Evolutionary conservation across 2,888 invertebrate species (phyloP), one percentile per base, ranked within the genome.

Genomic region (Plemyria rubiginata): DNA sequence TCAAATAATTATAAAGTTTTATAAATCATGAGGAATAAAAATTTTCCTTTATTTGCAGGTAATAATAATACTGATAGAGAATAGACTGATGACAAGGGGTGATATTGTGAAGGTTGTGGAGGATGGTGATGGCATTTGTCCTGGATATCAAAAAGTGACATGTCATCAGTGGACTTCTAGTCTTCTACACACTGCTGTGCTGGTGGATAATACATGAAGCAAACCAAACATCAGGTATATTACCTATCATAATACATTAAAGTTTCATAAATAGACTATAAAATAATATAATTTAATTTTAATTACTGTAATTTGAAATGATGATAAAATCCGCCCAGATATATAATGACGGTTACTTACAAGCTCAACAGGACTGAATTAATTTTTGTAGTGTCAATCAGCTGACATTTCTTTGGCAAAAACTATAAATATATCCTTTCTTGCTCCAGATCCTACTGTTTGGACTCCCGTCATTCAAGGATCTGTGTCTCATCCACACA

Each of bases 331-430:
- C 70, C 67, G 68, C 67, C 77, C 74, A 75, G 78, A 81, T 71
- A 74, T 63, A 71, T 70, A 60, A 57, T 78, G 79, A 79, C 52
- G 73, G 78, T 78, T 76, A 65, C 67, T 46, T 65, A 82, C 79
- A 86, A 86, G 86, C 85, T 86, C 86, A 86, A 86, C 86, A 86
- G 86, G 86, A 80, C 86, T 86, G 86, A 86, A 38, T 55, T 54
- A 32, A 32, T 2, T 52, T 9, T 4, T 50, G 15, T 13, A 41
- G 38, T 48, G 7, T 12, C 4, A 16, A 58, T 36, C 0, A 15
- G 12, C 3, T 22, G 15, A 4, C 15, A 11, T 28, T 6, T 52
- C 12, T 29, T 9, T 28, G 16, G 6, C 16, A 49, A 49, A 45
- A 41, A 48, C 28, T 29, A n/a, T 49, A 41, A 49, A 29, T 29